phyloP scores from a whole-genome alignment of 2,797 vertebrate species.

The Myotis planiceps region DNA sequence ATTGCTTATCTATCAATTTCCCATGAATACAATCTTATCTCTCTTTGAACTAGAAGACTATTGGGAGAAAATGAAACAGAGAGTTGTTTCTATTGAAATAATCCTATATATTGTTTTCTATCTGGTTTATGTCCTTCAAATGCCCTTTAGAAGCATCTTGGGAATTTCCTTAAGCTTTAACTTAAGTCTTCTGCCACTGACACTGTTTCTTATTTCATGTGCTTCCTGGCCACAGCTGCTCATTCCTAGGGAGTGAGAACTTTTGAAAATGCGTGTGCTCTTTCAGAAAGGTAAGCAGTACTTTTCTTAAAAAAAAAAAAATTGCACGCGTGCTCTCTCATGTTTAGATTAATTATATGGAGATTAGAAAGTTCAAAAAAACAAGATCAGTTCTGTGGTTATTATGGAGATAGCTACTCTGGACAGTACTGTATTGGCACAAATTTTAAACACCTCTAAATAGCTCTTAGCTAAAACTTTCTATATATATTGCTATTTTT shows the following conservation, averaged over 20 bases:
- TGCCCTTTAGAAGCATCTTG: conserved; percentile 34
- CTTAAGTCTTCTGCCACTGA: conserved; percentile 53
- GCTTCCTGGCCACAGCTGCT: conserved; percentile 64
- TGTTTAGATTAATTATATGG: conserved; percentile 66
- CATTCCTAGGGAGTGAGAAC: conserved; percentile 67
- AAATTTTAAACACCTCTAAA: neutral
- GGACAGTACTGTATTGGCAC: neutral
- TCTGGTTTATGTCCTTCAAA: conserved; percentile 34
- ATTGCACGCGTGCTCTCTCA: neutral
- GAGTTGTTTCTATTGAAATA: conserved; percentile 32
- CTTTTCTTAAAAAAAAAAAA: conserved; percentile 45
- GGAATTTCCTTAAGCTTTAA: conserved; percentile 62
- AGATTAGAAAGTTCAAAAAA: conserved; percentile 37
- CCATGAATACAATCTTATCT: neutral
- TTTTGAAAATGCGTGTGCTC: conserved; percentile 65
- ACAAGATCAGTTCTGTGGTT: conserved; percentile 16
- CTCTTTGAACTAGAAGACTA: neutral
- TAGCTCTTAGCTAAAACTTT: neutral
- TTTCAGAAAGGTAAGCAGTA: conserved; percentile 57
- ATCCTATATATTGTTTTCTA: conserved; percentile 3
- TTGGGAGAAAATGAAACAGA: neutral
- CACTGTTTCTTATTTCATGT: conserved; percentile 51
- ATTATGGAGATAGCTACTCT: neutral
- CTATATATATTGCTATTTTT: neutral
- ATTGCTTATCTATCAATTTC: neutral